These are phyloP conservation scores for Tanytarsus gracilentus DNA, from an alignment of 2,888 invertebrate genomes.

Conservation along the genomic window DNA sequence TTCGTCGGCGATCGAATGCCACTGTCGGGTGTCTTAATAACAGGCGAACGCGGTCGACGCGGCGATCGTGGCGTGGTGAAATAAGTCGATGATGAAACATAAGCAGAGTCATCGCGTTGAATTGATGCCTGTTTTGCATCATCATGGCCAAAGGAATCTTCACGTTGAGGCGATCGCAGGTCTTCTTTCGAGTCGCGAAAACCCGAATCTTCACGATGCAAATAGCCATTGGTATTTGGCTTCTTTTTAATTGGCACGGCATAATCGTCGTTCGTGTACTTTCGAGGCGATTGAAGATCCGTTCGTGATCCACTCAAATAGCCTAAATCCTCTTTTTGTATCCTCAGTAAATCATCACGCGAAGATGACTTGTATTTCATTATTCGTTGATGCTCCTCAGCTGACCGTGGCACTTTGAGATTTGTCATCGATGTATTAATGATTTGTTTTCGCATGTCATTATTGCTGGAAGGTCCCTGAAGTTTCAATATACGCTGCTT, in stretches of 20 bases:
- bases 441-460: slow-evolving; percentile 8
- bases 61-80: slow-evolving; percentile 49
- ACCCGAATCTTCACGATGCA: slow-evolving; percentile 36
- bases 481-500: slow-evolving; percentile 33
- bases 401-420: not conserved
- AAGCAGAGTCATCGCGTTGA: slow-evolving; percentile 50
- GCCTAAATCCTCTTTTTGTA: slow-evolving; percentile 36
- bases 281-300: slow-evolving; percentile 35
- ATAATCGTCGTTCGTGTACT: slow-evolving; percentile 33
- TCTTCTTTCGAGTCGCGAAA: slow-evolving; percentile 36
- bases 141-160: slow-evolving; percentile 46
- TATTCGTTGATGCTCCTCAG: not conserved
- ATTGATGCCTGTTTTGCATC: slow-evolving; percentile 46
- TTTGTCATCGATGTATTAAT: too few relatives aligned
- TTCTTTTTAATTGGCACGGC: slow-evolving; percentile 15
- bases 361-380: slow-evolving; percentile 31
- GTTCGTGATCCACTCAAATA: slow-evolving; percentile 37
- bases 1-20: slow-evolving; percentile 32
- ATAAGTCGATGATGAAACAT: slow-evolving; percentile 50
- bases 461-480: slow-evolving; percentile 13
- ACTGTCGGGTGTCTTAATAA: slow-evolving; percentile 33
- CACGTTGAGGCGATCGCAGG: slow-evolving; percentile 32
- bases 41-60: slow-evolving; percentile 38
- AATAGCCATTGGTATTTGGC: slow-evolving; percentile 30
- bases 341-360: slow-evolving; percentile 33